Evolutionary conservation across 2,888 invertebrate genomes (phyloP).

Genomic region (Camponotus fellah): DNA sequence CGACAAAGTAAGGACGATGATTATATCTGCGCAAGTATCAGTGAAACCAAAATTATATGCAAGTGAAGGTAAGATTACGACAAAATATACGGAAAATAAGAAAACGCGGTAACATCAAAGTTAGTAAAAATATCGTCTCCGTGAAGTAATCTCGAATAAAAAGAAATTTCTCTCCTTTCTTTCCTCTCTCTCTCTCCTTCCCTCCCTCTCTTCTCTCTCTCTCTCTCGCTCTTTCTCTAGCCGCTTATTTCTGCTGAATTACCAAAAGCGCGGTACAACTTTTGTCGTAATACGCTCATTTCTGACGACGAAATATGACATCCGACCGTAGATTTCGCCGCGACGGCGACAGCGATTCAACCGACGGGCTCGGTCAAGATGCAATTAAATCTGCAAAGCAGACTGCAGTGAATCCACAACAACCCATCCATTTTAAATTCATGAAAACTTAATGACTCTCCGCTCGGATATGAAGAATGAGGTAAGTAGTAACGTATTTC

Average conservation of each 20-base stretch:
- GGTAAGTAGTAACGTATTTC: conserved; percentile 25
- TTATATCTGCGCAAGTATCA: conserved; percentile 5
- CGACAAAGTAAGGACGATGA: conserved; percentile 24
- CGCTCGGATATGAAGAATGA: conserved; percentile 17
- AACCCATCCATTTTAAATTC: conserved; percentile 65
- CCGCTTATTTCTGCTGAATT: conserved; percentile 55
- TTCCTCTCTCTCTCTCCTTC: neutral
- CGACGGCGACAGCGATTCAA: conserved; percentile 55
- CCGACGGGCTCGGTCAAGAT: conserved; percentile 68
- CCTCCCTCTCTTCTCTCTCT: neutral
- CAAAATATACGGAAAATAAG: conserved; percentile 42
- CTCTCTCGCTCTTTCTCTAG: neutral
- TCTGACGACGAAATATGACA: conserved; percentile 67
- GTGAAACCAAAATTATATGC: conserved; percentile 24
- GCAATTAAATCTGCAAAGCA: conserved; percentile 71
- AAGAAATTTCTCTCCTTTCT: conserved; percentile 44
- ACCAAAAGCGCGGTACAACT: conserved; percentile 62
- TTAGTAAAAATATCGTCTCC: conserved; percentile 36
- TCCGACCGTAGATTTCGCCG: conserved; percentile 58
- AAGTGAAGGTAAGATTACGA: conserved; percentile 4
- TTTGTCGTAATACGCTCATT: conserved; percentile 57
- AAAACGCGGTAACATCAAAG: conserved; percentile 44
- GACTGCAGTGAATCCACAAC: conserved; percentile 56
- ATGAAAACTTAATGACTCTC: conserved; percentile 46
- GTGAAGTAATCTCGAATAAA: conserved; percentile 47